Evolutionary conservation across 1,140 invertebrate species (phyloP).

Genomic region (Chlorops oryzae): DNA sequence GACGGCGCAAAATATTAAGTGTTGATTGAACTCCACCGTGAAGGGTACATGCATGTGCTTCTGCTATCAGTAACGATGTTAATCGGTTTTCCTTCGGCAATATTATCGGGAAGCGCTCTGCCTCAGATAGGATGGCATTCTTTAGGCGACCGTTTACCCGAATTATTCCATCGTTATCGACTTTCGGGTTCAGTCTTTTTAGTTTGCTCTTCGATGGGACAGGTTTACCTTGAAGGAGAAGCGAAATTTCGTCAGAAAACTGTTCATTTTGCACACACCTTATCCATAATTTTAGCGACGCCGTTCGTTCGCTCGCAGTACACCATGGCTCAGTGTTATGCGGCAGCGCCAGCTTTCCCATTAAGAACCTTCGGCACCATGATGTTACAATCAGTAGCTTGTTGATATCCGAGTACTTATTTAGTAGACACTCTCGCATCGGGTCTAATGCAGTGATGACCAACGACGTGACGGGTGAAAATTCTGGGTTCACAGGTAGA

Average conservation of each 20-base stretch:
- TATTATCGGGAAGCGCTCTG: background rate
- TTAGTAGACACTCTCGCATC: background rate
- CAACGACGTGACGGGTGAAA: too few relatives aligned
- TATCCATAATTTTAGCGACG: background rate
- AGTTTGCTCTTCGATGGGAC: background rate
- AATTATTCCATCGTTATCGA: background rate
- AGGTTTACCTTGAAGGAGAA: background rate
- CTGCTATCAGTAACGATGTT: background rate
- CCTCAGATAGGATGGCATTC: background rate
- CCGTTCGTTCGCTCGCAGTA: background rate
- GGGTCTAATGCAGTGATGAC: too few relatives aligned
- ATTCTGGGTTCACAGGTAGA: background rate
- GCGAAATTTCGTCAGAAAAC: background rate
- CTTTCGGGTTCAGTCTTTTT: background rate
- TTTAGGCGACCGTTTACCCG: background rate
- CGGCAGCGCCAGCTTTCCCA: background rate
- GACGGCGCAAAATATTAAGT: background rate
- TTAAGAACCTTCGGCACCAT: background rate
- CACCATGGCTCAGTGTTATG: background rate
- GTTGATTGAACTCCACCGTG: background rate
- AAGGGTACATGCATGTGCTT: background rate
- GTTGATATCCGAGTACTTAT: background rate
- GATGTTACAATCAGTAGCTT: background rate
- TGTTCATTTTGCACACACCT: background rate
- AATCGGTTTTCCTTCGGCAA: background rate